Conservation (phyloP, 2,888 invertebrate species). For the Hypercompe scribonia region DNA sequence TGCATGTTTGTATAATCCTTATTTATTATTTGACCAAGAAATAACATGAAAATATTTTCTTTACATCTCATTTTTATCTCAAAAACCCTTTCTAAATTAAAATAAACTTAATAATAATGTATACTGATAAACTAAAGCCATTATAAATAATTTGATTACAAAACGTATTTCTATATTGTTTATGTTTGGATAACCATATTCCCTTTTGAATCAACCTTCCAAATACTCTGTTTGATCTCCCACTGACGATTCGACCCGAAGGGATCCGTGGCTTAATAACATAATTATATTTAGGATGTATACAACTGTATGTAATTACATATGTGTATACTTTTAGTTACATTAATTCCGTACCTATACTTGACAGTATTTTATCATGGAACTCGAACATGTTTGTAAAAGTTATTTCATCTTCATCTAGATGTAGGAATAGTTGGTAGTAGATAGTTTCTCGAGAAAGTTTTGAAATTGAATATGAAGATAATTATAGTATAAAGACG, state of each 20-base stretch:
- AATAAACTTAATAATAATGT: neutral
- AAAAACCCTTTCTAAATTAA: neutral
- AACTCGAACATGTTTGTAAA: neutral
- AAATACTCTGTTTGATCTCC: conserved; percentile 33
- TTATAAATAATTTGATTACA: conserved; percentile 31
- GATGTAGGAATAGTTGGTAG: neutral
- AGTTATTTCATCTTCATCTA: neutral
- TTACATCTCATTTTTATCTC: neutral
- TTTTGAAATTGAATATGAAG: too few relatives aligned
- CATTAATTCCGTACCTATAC: neutral
- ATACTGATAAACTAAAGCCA: neutral
- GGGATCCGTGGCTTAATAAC: conserved; percentile 35
- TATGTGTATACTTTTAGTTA: neutral
- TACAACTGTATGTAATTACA: neutral
- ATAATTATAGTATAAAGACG: too few relatives aligned
- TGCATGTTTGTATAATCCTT: too few relatives aligned
- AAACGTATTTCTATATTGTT: conserved; percentile 6
- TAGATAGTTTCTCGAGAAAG: too few relatives aligned
- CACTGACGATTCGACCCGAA: conserved; percentile 28
- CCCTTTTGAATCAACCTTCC: conserved; percentile 35
- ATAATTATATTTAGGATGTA: conserved; percentile 22
- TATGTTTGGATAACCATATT: neutral
- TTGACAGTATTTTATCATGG: neutral
- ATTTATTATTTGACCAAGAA: neutral
- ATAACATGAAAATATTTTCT: neutral